These are phyloP conservation scores for Lepidocolaptes lacrymiger DNA, from an alignment of 2,797 vertebrate genomes.

Conservation along the genomic window DNA sequence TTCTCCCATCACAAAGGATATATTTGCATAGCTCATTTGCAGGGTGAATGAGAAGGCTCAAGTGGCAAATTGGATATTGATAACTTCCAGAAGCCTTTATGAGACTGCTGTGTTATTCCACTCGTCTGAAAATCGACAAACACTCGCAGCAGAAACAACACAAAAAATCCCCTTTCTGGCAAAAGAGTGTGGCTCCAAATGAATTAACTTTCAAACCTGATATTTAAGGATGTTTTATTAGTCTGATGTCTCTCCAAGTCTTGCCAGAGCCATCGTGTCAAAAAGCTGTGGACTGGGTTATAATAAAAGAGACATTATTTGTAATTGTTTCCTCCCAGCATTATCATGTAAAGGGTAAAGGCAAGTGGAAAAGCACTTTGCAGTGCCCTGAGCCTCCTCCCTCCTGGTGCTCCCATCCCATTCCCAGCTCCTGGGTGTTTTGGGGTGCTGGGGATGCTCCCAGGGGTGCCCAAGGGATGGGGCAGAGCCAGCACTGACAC, in stretches of 20 bases:
- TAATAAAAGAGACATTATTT: conserved; percentile 44
- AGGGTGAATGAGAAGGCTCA: conserved; percentile 28
- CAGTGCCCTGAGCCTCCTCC: not conserved
- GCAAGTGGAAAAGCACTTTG: not conserved
- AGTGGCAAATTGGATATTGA: conserved; percentile 32
- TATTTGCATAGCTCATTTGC: not conserved
- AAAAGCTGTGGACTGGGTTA: not conserved
- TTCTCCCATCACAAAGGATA: not conserved
- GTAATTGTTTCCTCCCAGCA: conserved; percentile 38
- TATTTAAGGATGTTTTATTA: conserved; percentile 56
- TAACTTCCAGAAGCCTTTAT: conserved; percentile 55
- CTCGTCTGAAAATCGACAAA: conserved; percentile 17
- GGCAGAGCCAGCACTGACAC: not conserved
- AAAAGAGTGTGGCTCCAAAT: conserved; percentile 19
- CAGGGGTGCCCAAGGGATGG: not conserved
- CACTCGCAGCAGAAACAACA: not conserved
- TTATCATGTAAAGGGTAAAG: not conserved
- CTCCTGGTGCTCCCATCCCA: not conserved
- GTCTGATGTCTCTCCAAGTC: conserved; percentile 50
- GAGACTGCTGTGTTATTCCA: not conserved
- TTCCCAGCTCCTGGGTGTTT: not conserved
- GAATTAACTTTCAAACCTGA: conserved; percentile 55
- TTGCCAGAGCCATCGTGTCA: conserved; percentile 48
- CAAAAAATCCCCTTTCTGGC: not conserved
- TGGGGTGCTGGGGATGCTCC: not conserved